Evolutionary conservation across 1,140 invertebrate species (phyloP).

Genomic region (Octopus sinensis): DNA sequence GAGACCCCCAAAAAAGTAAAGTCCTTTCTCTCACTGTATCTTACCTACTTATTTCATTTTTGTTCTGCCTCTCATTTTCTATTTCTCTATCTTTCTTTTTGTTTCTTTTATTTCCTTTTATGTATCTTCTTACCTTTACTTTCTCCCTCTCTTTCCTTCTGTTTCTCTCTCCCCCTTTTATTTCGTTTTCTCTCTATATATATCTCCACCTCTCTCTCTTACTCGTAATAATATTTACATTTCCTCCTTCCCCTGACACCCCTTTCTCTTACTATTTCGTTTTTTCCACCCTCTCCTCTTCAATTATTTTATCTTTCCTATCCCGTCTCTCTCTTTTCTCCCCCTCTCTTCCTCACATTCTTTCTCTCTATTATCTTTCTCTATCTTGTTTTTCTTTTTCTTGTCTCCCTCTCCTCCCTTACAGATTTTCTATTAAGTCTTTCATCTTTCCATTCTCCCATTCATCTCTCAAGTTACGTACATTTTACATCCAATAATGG

Average conservation of each 20-base stretch:
- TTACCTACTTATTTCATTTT: too few species aligned
- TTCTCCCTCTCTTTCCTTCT: not conserved
- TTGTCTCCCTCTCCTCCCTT: too few species aligned
- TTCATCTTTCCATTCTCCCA: too few species aligned
- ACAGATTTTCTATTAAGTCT: too few species aligned
- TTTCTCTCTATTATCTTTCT: too few species aligned
- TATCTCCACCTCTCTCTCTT: not conserved
- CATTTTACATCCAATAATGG: too few species aligned
- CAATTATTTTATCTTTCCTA: not conserved
- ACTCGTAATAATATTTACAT: not conserved
- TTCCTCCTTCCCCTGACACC: not conserved
- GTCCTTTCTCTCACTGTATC: too few species aligned
- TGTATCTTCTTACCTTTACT: not conserved
- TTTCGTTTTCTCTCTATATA: not conserved
- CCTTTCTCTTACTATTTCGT: not conserved
- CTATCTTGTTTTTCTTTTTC: too few species aligned
- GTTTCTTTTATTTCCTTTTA: not conserved
- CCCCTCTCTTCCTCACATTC: not conserved
- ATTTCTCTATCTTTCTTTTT: too few species aligned
- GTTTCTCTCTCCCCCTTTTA: constrained; percentile 2
- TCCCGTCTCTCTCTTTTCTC: not conserved
- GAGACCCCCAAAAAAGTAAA: too few species aligned
- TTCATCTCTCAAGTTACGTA: too few species aligned
- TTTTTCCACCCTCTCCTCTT: not conserved
- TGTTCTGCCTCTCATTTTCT: too few species aligned